Base-by-base conservation (phyloP, 2,888 invertebrate genomes). In the Pinctada fucata region DNA sequence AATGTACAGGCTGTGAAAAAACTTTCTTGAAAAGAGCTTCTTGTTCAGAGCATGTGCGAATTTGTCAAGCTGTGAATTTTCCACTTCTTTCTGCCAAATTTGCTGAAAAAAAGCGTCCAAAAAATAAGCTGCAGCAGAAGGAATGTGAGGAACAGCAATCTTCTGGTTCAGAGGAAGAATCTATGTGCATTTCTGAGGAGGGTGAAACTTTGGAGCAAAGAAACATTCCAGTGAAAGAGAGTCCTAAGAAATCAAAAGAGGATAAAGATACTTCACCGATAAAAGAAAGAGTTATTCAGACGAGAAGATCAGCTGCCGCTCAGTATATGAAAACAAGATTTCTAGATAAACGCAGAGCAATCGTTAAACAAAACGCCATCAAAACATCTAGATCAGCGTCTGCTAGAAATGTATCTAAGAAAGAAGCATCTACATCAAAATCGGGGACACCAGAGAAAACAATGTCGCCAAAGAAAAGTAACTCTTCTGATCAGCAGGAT, bases 21-120 rank as follows among this genome's bases (percentile, higher is more conserved):
- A 78, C 68, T 3, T 87, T 87, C 69, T 85, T 85, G 85, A 85
- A 87, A 67, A 78, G 77, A 68, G 70, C 52, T 13, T 81, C 74
- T 31, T 83, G 80, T 49, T 65, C 63, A 5, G 64, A 70, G n/a
- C 86, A 86, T 72, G 52, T 58, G 8, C 80, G 79, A 67, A 79
- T 75, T 4, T 83, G 83, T 80, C 66, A 76, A 69, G 48, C 51
- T 45, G 10, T 76, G 10, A 50, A 65, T 13, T 58, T 58, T 1
- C 58, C 58, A 10, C 6, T 10, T 10, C 58, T 58, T 10, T 6
- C 58, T 10, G 58, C 6, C 0, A 58, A 6, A 1, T 58, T 58
- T 58, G 6, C 58, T 10, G 58, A 10, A 10, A 6, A 58, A 10
- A 58, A 58, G 13, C 58, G 58, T 13, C 58, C 58, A 10, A 58